Conservation (phyloP, 2,888 invertebrate species). For the Volucella inanis region DNA sequence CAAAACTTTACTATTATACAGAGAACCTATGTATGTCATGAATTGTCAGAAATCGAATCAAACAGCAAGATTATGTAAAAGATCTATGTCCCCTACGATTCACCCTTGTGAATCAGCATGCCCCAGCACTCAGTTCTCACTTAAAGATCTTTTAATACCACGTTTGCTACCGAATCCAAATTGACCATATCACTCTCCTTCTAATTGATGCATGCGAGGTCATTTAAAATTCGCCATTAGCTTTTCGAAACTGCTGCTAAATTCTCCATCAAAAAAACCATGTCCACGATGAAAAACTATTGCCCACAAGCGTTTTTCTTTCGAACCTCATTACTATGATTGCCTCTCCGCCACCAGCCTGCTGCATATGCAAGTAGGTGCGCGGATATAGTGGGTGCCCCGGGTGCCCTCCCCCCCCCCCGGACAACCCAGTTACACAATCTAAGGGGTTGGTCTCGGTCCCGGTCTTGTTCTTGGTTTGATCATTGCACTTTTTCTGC, state of each 20-base stretch:
- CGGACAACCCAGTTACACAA: constrained; percentile 11
- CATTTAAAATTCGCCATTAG: constrained; percentile 44
- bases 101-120: not conserved
- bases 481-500: constrained; percentile 25
- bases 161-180: constrained; percentile 31
- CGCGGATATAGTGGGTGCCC: too few species aligned
- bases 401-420: too few species aligned
- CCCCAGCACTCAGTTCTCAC: not conserved
- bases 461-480: not conserved
- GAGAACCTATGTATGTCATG: too few species aligned
- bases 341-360: not conserved
- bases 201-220: constrained; percentile 43
- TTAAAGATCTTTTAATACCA: constrained; percentile 48
- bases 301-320: constrained; percentile 35
- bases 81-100: not conserved
- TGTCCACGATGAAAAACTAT: constrained; percentile 33
- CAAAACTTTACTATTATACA: too few species aligned
- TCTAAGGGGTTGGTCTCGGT: constrained; percentile 22
- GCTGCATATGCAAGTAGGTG: too few species aligned
- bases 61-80: not conserved
- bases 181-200: constrained; percentile 42
- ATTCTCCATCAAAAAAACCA: constrained; percentile 26
- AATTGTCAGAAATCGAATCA: too few species aligned
- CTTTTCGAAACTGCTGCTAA: constrained; percentile 47
- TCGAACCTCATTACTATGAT: constrained; percentile 43